phyloP scores from a whole-genome alignment of 2,888 invertebrate species.

The Pachymerium ferrugineum region DNA sequence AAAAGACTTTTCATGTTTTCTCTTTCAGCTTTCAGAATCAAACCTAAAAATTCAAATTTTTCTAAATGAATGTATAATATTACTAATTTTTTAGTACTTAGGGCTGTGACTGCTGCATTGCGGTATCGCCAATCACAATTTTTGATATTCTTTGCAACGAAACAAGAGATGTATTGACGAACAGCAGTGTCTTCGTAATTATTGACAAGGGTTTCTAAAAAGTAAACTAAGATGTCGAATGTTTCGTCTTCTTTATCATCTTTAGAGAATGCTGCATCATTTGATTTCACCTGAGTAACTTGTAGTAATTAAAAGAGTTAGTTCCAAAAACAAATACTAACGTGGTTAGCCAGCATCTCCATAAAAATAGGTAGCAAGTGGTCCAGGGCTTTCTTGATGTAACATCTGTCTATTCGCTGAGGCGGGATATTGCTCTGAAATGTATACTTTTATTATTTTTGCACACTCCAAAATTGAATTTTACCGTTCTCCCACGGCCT shows the following conservation, averaged over 20 bases:
- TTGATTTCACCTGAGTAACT: background rate
- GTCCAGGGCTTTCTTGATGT: background rate
- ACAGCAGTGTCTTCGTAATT: background rate
- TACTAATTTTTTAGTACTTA: too few species aligned
- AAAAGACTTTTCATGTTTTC: background rate
- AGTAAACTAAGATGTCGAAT: background rate
- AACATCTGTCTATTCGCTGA: too few species aligned
- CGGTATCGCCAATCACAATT: background rate
- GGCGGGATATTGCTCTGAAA: too few species aligned
- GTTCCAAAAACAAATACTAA: background rate
- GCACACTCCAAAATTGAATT: background rate
- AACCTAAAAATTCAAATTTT: background rate
- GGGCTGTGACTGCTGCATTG: background rate
- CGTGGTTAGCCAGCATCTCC: background rate
- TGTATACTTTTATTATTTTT: too few species aligned
- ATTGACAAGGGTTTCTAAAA: background rate
- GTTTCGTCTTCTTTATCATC: background rate
- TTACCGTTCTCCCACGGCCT: background rate
- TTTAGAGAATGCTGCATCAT: background rate
- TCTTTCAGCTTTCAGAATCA: background rate
- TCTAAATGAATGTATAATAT: too few species aligned
- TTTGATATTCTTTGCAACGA: background rate
- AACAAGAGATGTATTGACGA: background rate
- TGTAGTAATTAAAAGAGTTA: background rate
- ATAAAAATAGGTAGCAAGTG: background rate